Evolutionary conservation across 2,113 vertebrate species (phyloP), one percentile per base, ranked within the genome.

Genomic region (Forbesichthys agassizii): DNA sequence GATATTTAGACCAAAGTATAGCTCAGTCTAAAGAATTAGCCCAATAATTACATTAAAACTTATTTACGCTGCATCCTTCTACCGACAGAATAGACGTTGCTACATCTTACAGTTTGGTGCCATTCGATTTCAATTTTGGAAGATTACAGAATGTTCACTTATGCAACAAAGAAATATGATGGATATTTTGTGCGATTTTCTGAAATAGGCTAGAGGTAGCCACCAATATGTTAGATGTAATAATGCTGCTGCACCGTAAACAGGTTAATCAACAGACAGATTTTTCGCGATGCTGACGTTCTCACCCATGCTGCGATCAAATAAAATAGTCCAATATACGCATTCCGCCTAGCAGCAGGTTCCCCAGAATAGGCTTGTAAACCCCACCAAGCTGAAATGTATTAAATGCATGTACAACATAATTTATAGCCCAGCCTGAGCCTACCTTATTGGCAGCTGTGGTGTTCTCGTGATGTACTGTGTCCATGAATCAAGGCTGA

Each of bases 381-480:
- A 66, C 33, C 5, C 51, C 2, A 18, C 20, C 56, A 33, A 27
- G 4, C 16, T 20, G 20, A 20, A 59, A 59, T 9, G 13, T 33
- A 5, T 13, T 10, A 13, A 6, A 9, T 11, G 3, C 27, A 57
- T 57, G 20, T 33, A 11, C 5, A 12, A 5, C 57, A 18, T 20
- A 1, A 9, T 56, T 20, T 56, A 7, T 18, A 18, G n/a, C 13
- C 13, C 13, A 18, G n/a, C 16, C 53, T n/a, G 8, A 8, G 13
- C 12, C 54, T 86, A 88, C 88, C 86, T 88, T 84, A 66, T 77
- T 71, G 74, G 68, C 69, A 68, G 76, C 79, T 66, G 82, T 66
- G 73, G 71, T 64, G 47, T 72, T 61, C 52, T 78, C 80, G 78
- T 88, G 71, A 74, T 83, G 49, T 57, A 67, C 59, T 61, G 71